Base-by-base conservation (phyloP, 2,888 invertebrate species). In the Anticlea derivata region DNA sequence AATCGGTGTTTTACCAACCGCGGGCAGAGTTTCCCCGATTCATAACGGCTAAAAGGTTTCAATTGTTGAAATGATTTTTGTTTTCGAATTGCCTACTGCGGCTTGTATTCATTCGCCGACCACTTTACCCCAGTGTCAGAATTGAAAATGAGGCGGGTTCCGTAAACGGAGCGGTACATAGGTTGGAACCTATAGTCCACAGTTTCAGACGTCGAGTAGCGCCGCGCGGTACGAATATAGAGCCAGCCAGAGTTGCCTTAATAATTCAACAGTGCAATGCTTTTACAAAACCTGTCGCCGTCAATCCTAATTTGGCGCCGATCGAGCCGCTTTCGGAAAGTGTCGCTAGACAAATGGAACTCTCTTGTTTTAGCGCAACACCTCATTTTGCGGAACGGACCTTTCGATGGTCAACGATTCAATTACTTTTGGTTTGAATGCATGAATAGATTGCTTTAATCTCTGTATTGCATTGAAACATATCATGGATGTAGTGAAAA, bases 191-290 rank as follows among this genome's bases (percentile, higher is more conserved):
- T 73, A 67, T 70, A 68, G 72, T 63, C 61, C 70, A 70, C 73
- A 67, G 66, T 71, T 64, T 61, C 71, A 71, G 74, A 77, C 70
- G 74, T 67, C 73, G 75, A 70, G 71, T 66, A 73, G 72, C 72
- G 69, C 73, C 71, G 69, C 39, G 43, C 71, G 66, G 80, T 80
- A 83, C 89, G 77, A 75, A 87, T 87, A 88, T 89, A 89, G 85
- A 75, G 72, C 78, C 80, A 82, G 78, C 72, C 86, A 64, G 83
- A 83, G 84, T 75, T 77, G 78, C 82, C 86, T 89, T 87, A 88
- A 90, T 89, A 89, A 90, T 90, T 90, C 87, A 90, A 88, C 89
- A 88, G 80, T 86, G 89, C 89, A 89, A 90, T 90, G 89, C 89
- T 90, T 89, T 90, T 89, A 90, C 89, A 89, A 87, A 89, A 86